Evolutionary conservation across 2,113 vertebrate genomes (phyloP).

Genomic region (Caracal caracal): DNA sequence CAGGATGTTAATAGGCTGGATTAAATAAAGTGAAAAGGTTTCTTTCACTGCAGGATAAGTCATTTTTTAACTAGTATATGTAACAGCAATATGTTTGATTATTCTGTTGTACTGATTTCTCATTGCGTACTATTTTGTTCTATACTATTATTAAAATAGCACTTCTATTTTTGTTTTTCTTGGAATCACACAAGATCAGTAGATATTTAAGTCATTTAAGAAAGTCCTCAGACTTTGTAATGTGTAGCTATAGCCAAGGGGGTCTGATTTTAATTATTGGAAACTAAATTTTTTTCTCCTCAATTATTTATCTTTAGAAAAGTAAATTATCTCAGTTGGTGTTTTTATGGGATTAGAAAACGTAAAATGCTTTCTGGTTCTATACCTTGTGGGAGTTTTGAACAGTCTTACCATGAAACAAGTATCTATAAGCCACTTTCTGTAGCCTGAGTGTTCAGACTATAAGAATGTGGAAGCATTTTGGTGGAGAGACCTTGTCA

Average conservation of each 20-base stretch:
- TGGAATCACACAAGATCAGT: not conserved
- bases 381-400: not conserved
- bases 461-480: not conserved
- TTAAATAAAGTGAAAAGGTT: constrained; percentile 44
- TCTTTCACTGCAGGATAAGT: not conserved
- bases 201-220: constrained; percentile 8
- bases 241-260: not conserved
- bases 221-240: not conserved
- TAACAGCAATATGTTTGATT: not conserved
- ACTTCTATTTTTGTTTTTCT: constrained; percentile 36
- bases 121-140: not conserved
- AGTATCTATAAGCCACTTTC: not conserved
- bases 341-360: not conserved
- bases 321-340: not conserved
- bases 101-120: not conserved
- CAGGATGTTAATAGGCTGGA: not conserved
- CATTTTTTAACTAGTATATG: not conserved
- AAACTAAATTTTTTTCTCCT: constrained; percentile 5
- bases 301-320: constrained; percentile 39
- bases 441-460: not conserved
- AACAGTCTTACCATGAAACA: not conserved
- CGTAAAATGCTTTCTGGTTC: not conserved
- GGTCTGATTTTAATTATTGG: constrained; percentile 25
- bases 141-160: not conserved
- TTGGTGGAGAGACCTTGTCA: not conserved